phyloP scores from a whole-genome alignment of 2,113 vertebrate species.

The Ochotona curzoniae region DNA sequence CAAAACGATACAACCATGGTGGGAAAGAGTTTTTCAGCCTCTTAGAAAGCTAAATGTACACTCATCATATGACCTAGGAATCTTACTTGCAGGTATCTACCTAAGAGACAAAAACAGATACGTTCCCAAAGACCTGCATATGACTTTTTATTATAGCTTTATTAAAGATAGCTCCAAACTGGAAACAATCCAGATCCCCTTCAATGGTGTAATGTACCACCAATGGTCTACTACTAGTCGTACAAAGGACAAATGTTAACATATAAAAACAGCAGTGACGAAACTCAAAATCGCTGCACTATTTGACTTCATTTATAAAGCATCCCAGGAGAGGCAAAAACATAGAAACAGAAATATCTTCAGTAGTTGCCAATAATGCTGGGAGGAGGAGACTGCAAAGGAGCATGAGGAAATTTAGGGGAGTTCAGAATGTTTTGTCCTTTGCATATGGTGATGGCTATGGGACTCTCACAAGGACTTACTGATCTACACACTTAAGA shows the following conservation, averaged over 20 bases:
- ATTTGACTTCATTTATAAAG: not conserved
- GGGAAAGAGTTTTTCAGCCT: not conserved
- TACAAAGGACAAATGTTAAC: not conserved
- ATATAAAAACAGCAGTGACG: not conserved
- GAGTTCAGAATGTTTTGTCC: not conserved
- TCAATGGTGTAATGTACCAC: not conserved
- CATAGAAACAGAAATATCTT: not conserved
- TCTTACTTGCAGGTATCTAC: not conserved
- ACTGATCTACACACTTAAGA: not conserved
- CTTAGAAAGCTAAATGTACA: not conserved
- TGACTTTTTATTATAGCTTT: not conserved
- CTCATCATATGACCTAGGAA: not conserved
- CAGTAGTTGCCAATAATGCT: not conserved
- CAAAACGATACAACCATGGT: not conserved
- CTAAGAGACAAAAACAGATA: not conserved
- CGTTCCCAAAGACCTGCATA: not conserved
- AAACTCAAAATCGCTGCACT: not conserved
- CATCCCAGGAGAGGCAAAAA: not conserved
- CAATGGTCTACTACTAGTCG: not conserved
- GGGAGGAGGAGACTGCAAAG: not conserved
- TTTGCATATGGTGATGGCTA: not conserved
- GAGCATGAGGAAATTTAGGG: not conserved
- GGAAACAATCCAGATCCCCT: not conserved
- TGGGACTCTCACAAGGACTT: not conserved
- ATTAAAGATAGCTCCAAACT: conserved; percentile 1